Evolutionary conservation across 2,888 invertebrate species (phyloP), one percentile per base, ranked within the genome.

Genomic region (Tromatobia lineatoria): DNA sequence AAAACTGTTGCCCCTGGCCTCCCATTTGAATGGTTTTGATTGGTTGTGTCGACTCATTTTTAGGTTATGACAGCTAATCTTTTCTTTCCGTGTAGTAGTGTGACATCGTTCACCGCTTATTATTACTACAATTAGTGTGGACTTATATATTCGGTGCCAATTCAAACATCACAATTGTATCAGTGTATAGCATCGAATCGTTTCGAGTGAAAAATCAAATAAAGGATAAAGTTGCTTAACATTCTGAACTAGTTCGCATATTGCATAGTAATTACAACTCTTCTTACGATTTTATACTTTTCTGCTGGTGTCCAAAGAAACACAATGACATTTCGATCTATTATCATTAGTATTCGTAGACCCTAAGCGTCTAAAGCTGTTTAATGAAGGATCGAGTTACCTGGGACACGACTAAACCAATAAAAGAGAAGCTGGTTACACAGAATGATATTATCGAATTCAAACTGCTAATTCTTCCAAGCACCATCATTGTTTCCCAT

Each of bases 371-470:
- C 4, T 42, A 1, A 52, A 20, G 8, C 3, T 3, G 4, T 7
- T 20, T 23, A 57, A 25, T 23, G 13, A 57, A 25, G 20, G 13
- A 38, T 10, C 10, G 10, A 61, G 4, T 42, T 52, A 76, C 66
- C 76, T 76, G 45, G 52, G 42, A 45, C 11, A 7, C 42, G 8
- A 18, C 20, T 13, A 20, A 2, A 23, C 4, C 42, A 42, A 45
- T 2, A 42, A 11, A 45, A 34, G 7, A 1, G 15, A 34, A 18
- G n/a, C 1, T 45, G 18, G 23, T 20, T 18, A 18, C 3, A 11
- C 13, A 20, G 20, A 66, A 83, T 23, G 87, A 89, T 6, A 80
- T 54, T 15, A 86, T 77, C 0, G 89, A 88, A 54, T 89, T 87
- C 38, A 0, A 20, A 64, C 88, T 83, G 50, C 90, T 85, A 4